Conservation (phyloP, 2,888 invertebrate genomes). For the Cetonia aurata region DNA sequence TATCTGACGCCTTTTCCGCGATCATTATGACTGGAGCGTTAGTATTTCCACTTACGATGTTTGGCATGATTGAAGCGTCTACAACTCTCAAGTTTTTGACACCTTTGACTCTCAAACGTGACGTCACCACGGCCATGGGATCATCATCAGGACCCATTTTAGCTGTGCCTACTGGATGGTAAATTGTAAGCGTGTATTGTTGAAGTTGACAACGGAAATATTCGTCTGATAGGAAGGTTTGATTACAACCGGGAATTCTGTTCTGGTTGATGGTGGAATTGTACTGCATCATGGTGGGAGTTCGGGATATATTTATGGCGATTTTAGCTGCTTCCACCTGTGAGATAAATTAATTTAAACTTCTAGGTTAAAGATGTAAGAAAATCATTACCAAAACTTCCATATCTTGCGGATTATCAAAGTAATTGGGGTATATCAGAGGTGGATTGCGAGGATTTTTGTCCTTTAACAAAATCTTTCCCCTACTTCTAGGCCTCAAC, state of each 20-base stretch:
- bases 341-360: not conserved
- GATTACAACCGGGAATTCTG: slow-evolving; percentile 76
- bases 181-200: slow-evolving; percentile 83
- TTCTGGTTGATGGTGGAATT: slow-evolving; percentile 76
- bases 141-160: slow-evolving; percentile 81
- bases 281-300: slow-evolving; percentile 72
- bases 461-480: slow-evolving; percentile 76
- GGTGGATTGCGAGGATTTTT: slow-evolving; percentile 80
- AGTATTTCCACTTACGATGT: slow-evolving; percentile 89
- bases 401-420: slow-evolving; percentile 78
- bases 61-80: slow-evolving; percentile 91
- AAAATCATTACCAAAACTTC: slow-evolving; percentile 72
- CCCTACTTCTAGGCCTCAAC: slow-evolving; percentile 81
- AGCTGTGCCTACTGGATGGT: slow-evolving; percentile 85
- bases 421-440: slow-evolving; percentile 91
- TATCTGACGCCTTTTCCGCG: slow-evolving; percentile 89
- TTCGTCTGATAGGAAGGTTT: slow-evolving; percentile 76
- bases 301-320: slow-evolving; percentile 71
- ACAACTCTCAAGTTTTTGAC: slow-evolving; percentile 82
- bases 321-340: slow-evolving; percentile 83
- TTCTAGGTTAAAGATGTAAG: not conserved
- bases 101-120: slow-evolving; percentile 80
- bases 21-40: slow-evolving; percentile 93
- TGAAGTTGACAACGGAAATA: slow-evolving; percentile 83
- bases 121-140: slow-evolving; percentile 77